These are phyloP conservation scores for Phrynocephalus vlangalii DNA, from an alignment of 2,797 vertebrate genomes.

Conservation along the genomic window DNA sequence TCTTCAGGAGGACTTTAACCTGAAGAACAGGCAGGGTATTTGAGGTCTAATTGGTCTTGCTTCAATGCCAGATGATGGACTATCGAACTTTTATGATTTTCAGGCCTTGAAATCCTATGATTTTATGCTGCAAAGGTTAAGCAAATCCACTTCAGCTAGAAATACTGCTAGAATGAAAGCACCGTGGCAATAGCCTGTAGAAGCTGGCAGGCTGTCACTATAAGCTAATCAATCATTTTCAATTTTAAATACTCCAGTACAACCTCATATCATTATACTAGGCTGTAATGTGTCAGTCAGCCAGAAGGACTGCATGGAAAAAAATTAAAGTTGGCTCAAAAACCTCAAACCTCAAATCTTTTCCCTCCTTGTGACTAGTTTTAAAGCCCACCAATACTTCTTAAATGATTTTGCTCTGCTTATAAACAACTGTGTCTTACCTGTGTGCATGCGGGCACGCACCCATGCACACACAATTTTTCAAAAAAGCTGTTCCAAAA, in stretches of 20 bases:
- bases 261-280: conserved; percentile 56
- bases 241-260: conserved; percentile 56
- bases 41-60: conserved; percentile 15
- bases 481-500: not conserved
- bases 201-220: conserved; percentile 45
- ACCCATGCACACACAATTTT: too few relatives aligned
- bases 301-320: not conserved
- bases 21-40: conserved; percentile 3
- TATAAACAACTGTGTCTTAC: not conserved
- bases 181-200: conserved; percentile 31
- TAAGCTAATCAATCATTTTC: conserved; percentile 59
- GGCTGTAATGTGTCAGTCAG: conserved; percentile 46
- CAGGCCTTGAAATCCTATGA: not conserved
- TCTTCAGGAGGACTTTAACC: not conserved
- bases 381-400: not conserved
- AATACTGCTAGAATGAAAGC: not conserved
- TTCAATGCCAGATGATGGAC: conserved; percentile 11
- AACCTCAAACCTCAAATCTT: not conserved
- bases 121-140: conserved; percentile 32
- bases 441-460: too few relatives aligned
- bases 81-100: conserved; percentile 15
- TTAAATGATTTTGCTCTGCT: not conserved
- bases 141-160: conserved; percentile 7
- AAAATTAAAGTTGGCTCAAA: conserved; percentile 1
- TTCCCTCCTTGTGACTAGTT: not conserved